Evolutionary conservation across 2,797 vertebrate genomes (phyloP), one percentile per base, ranked within the genome.

Genomic region (Luscinia luscinia): DNA sequence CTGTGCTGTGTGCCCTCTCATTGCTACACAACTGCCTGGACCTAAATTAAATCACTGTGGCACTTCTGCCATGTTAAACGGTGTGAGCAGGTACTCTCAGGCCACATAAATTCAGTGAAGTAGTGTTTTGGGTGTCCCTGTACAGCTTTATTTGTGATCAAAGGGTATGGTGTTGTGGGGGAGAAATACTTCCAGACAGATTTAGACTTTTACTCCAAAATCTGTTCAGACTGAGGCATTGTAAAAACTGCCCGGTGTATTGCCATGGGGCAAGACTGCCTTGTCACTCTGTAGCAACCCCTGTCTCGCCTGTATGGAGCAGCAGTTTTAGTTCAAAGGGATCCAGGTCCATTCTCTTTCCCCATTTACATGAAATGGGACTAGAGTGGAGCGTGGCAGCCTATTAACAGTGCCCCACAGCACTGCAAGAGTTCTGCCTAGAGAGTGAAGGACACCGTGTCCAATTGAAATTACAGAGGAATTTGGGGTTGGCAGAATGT

Each of bases 391-490:
- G 95, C 52, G 78, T 94, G 92, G 96, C 83, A 96, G 96, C 67
- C 86, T 96, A 95, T 96, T 95, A 97, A 96, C 90, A 93, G 95
- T 93, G 89, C 89, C 92, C 88, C 92, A 94, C 84, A 94, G 94
- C 94, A 96, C 89, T 94, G 89, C 92, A 69, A 92, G 96, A 96
- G 88, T 95, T 94, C 91, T 96, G 91, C 83, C 93, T 76, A 78
- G 93, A 96, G 87, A 93, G 94, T 97, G 96, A 97, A 96, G 96
- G 96, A 96, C 91, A 97, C 96, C 94, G 76, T 97, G 94, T 96
- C 97, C 92, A 97, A 97, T 97, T 96, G 96, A 97, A 97, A 97
- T 97, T 97, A 97, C 96, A 97, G 96, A 97, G 91, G 96, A 97
- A 97, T 96, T 95, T 96, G 89, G 94, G 81, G 90, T 96, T 89